Base-by-base conservation (phyloP, 2,888 invertebrate genomes). In the Gasteruption jaculator region DNA sequence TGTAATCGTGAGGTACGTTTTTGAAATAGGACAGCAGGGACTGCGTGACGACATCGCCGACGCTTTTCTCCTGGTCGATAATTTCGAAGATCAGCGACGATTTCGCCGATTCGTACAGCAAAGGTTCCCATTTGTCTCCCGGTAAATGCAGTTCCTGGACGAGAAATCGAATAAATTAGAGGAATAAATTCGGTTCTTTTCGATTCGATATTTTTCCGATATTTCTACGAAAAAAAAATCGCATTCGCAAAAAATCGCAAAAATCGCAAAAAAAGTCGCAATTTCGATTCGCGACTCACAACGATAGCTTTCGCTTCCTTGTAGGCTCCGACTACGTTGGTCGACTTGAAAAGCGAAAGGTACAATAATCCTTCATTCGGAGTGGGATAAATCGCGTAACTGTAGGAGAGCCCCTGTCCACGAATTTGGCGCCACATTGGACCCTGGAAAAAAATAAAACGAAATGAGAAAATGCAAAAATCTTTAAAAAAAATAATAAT, bases 371-470 rank as follows among this genome's bases (percentile, higher is more conserved):
- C 87, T 71, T 86, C 83, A 62, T 82, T 77, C 4, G 77, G 77
- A 49, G 78, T 74, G 18, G 81, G 67, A 38, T 74, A 72, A 57
- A 87, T 79, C 54, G 76, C 76, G 73, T 86, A 91, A 38, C 83
- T 78, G 71, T 94, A 94, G 0, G 92, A 82, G 38, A 89, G 78
- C 1, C 93, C 93, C 59, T 83, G 81, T 25, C 93, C 93, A 53
- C 94, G 79, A 50, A 94, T 86, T 66, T 85, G 80, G 37, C 83
- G 80, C 89, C 90, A 92, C 82, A 92, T 82, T 18, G 91, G 91
- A 36, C 92, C 91, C 84, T 86, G 68, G n/a, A 55, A 11, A 11
- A 11, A 56, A 34, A 38, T 25, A 40, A 48, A 42, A 27, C 19
- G 14, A 2, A 35, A 20, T 19, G 41, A 41, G 38, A 8, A 31